Base-by-base conservation (phyloP, 2,113 vertebrate species). In the Percopsis transmontana region DNA sequence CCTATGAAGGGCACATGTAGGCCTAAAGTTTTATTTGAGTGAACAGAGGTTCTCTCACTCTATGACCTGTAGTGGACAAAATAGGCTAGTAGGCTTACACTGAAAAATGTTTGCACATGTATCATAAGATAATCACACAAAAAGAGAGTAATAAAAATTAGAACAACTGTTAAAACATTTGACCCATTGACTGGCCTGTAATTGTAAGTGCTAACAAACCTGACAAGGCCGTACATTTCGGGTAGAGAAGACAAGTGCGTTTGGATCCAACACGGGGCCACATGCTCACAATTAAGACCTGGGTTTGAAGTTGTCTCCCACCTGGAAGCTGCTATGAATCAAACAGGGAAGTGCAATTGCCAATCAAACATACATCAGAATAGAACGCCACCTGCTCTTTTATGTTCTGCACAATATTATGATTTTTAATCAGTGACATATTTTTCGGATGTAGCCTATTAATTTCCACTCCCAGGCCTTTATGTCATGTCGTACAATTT, bases 251-350 rank as follows among this genome's bases (percentile, higher is more conserved):
- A 66, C 73, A 80, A 81, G 69, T 60, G 77, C 51, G 47, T 52
- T 73, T 83, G 67, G 80, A 79, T 33, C 23, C 72, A 18, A 54
- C 62, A 6, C 70, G 14, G 8, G 56, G 56, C 56, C 82, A 87
- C 84, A 83, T 90, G 91, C 54, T 77, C 40, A 10, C 71, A 79
- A 85, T 88, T 85, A 87, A 44, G 63, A 15, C 48, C 66, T 76
- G n/a, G 73, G 70, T 74, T 86, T 74, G 65, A 82, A 78, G 70
- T 77, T 27, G 52, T 52, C 62, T 62, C 62, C 79, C 76, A 89
- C 83, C 86, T 83, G 84, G 81, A 72, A 74, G 42, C 81, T 72
- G 68, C 67, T 27, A 52, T 45, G 66, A 74, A 64, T 52, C 79
- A 81, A 80, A 81, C 74, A 85, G 62, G 81, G 83, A 79, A 68